phyloP scores from a whole-genome alignment of 2,113 vertebrate species.

The Coregonus clupeaformis region DNA sequence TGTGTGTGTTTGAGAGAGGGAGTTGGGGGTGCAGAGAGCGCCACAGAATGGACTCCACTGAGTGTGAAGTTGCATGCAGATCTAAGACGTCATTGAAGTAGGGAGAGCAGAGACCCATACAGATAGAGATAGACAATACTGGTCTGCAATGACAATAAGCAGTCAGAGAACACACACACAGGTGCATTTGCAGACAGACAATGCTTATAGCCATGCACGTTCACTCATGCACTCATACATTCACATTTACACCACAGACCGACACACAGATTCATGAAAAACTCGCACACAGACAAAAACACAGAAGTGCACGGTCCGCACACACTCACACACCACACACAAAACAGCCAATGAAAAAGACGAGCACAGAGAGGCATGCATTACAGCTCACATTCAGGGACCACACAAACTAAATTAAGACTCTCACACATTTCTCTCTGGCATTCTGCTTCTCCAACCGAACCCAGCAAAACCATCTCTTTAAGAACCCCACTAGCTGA shows the following conservation, averaged over 20 bases:
- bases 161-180: slow-evolving; percentile 38
- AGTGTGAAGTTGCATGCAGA: not conserved
- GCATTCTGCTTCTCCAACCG: no score
- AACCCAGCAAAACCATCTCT: no score
- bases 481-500: no score
- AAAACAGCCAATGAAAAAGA: slow-evolving; percentile 7
- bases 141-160: slow-evolving; percentile 39
- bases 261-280: not conserved
- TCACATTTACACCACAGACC: slow-evolving; percentile 23
- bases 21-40: not conserved
- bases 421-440: no score
- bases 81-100: not conserved
- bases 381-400: not conserved
- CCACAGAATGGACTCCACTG: not conserved
- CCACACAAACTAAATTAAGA: no score
- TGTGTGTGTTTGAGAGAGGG: not conserved
- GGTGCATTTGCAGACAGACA: no score
- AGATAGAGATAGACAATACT: slow-evolving; percentile 31
- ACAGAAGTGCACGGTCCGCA: slow-evolving; percentile 25
- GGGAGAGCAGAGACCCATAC: not conserved
- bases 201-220: no score
- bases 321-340: slow-evolving; percentile 10
- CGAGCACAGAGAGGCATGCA: no score
- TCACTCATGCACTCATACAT: slow-evolving; percentile 15
- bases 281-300: slow-evolving; percentile 36